Conservation (phyloP, 2,888 invertebrate species). For the Camptogramma bilineatum region DNA sequence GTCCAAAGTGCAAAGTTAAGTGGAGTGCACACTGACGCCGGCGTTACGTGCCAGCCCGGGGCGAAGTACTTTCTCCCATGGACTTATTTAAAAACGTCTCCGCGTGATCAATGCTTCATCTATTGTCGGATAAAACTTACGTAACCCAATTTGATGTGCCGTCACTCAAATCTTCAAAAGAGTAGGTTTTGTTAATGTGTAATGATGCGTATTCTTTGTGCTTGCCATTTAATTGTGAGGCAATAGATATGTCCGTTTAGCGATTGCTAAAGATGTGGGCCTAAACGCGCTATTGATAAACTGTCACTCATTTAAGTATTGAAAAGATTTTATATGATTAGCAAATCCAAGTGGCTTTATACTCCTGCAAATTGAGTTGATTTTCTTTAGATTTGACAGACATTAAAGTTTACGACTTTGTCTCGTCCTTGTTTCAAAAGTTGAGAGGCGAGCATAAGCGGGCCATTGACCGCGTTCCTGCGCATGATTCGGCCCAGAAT, state of each 20-base stretch:
- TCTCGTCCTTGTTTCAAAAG: conserved; percentile 65
- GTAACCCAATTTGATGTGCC: conserved; percentile 75
- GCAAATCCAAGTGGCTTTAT: conserved; percentile 7
- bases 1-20: conserved; percentile 31
- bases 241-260: conserved; percentile 72
- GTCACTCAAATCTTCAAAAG: conserved; percentile 79
- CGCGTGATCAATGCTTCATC: conserved; percentile 73
- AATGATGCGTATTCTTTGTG: conserved; percentile 79
- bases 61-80: conserved; percentile 78
- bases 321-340: background rate
- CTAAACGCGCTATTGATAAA: conserved; percentile 52
- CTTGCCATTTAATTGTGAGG: conserved; percentile 82
- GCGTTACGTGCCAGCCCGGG: conserved; percentile 64
- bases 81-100: conserved; percentile 83
- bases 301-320: conserved; percentile 28
- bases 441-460: conserved; percentile 59
- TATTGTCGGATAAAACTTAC: conserved; percentile 76
- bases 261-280: conserved; percentile 60
- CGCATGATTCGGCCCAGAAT: conserved; percentile 76
- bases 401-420: conserved; percentile 60
- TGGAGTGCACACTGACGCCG: conserved; percentile 47
- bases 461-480: conserved; percentile 76
- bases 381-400: conserved; percentile 34
- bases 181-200: conserved; percentile 77
- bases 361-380: background rate